These are phyloP conservation scores for Bubo bubo DNA, from an alignment of 2,113 vertebrate species.

Conservation along the genomic window DNA sequence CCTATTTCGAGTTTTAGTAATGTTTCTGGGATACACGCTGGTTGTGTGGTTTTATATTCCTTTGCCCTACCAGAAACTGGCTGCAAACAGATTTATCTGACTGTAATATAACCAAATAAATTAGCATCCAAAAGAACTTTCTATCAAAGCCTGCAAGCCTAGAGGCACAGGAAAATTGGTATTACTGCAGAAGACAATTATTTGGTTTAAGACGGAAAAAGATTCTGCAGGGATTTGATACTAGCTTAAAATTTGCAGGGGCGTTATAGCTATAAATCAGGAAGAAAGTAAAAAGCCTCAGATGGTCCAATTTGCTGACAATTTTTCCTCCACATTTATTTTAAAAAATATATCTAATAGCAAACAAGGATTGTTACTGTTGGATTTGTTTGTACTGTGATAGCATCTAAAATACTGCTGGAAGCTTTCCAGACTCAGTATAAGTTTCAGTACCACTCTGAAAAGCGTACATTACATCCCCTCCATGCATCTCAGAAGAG, in stretches of 20 bases:
- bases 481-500: not conserved
- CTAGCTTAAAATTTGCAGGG: slow-evolving; percentile 26
- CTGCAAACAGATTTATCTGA: slow-evolving; percentile 2
- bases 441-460: not conserved
- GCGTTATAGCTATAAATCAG: slow-evolving; percentile 13
- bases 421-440: not conserved
- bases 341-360: slow-evolving; percentile 11
- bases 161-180: slow-evolving; percentile 48
- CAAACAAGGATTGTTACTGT: not conserved
- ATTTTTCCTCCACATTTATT: slow-evolving; percentile 27
- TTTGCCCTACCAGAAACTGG: not conserved
- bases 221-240: slow-evolving; percentile 50
- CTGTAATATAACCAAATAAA: slow-evolving; percentile 52
- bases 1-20: not conserved
- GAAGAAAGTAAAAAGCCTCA: slow-evolving; percentile 24
- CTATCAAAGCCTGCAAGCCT: slow-evolving; percentile 21
- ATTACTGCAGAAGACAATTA: slow-evolving; percentile 62
- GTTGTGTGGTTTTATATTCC: not conserved
- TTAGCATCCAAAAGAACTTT: slow-evolving; percentile 51
- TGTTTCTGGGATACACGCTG: not conserved
- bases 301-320: slow-evolving; percentile 29
- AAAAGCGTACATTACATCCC: not conserved
- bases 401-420: not conserved
- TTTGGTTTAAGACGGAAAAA: slow-evolving; percentile 58
- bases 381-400: not conserved